These are phyloP conservation scores for Cepaea hortensis DNA, from an alignment of 2,888 invertebrate genomes.

Conservation along the genomic window DNA sequence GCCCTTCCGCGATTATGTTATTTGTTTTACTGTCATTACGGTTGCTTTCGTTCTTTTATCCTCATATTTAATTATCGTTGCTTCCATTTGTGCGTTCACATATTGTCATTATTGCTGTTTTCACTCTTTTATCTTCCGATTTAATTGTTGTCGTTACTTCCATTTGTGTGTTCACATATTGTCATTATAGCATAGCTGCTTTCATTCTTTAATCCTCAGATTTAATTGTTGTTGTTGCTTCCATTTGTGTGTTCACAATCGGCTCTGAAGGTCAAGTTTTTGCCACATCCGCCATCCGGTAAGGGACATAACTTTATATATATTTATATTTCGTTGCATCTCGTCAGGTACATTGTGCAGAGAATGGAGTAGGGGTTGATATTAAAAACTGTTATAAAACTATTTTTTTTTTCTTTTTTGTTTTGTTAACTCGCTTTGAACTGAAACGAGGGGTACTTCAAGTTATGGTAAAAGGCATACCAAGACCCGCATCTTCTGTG, in stretches of 20 bases:
- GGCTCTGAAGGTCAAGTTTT: slow-evolving; percentile 91
- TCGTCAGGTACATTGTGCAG: no score
- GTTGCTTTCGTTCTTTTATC: neutral
- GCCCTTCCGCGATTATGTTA: neutral
- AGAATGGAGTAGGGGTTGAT: no score
- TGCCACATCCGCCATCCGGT: slow-evolving; percentile 87
- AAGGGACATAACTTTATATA: slow-evolving; percentile 33
- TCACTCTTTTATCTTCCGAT: slow-evolving; percentile 28
- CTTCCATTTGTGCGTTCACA: slow-evolving; percentile 87
- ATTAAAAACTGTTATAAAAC: no score
- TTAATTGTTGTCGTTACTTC: slow-evolving; percentile 79
- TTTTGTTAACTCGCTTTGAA: no score
- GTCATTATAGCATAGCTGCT: slow-evolving; percentile 71
- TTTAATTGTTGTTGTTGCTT: slow-evolving; percentile 78
- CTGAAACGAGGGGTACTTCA: no score
- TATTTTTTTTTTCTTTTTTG: no score
- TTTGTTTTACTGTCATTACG: neutral
- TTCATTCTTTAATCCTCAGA: slow-evolving; percentile 37
- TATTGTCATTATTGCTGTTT: neutral
- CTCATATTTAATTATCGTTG: slow-evolving; percentile 70
- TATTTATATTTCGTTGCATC: neutral
- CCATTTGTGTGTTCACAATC: slow-evolving; percentile 86
- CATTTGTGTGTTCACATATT: slow-evolving; percentile 83
- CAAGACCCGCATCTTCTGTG: no score
- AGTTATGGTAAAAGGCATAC: no score